Percentiles rank a stretch among this genome's conserved stretches.
Evolutionary conservation across 2,113 vertebrate species (phyloP).

Genomic region (Toxotes jaculatrix): DNA sequence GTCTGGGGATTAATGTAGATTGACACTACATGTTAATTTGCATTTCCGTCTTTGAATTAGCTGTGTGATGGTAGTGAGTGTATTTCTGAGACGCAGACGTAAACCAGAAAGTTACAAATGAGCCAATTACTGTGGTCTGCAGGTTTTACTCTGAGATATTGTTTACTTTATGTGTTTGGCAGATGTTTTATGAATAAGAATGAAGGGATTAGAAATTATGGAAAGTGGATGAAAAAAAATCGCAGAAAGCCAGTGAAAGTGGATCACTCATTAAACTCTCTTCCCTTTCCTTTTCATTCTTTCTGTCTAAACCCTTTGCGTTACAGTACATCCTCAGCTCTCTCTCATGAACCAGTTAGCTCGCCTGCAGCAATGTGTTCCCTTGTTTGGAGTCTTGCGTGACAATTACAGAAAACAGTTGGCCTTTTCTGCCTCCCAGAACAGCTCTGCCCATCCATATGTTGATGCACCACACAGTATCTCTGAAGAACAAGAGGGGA

Average conservation of each 20-base stretch:
- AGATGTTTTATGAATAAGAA: conserved; percentile 39
- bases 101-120: conserved; percentile 47
- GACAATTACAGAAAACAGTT: conserved; percentile 58
- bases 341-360: neutral
- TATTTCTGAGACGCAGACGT: neutral
- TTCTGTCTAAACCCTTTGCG: neutral
- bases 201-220: conserved; percentile 35
- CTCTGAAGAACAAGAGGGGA: neutral
- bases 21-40: neutral
- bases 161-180: conserved; percentile 32
- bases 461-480: conserved; percentile 15
- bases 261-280: conserved; percentile 28
- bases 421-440: conserved; percentile 51
- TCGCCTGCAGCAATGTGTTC: conserved; percentile 31
- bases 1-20: neutral
- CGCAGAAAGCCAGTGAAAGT: neutral
- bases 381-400: conserved; percentile 30
- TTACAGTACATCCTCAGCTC: neutral
- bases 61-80: neutral
- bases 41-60: conserved; percentile 28
- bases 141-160: conserved; percentile 18
- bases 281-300: neutral
- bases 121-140: conserved; percentile 53
- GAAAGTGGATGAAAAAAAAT: neutral
- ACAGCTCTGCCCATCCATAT: conserved; percentile 44